A percentile compares a stretch with the other conserved stretches of the same genome.
Evolutionary conservation across 53 echinoderm and acorn worm genomes (phyloP).

Genomic region (Zoroaster sp.): DNA sequence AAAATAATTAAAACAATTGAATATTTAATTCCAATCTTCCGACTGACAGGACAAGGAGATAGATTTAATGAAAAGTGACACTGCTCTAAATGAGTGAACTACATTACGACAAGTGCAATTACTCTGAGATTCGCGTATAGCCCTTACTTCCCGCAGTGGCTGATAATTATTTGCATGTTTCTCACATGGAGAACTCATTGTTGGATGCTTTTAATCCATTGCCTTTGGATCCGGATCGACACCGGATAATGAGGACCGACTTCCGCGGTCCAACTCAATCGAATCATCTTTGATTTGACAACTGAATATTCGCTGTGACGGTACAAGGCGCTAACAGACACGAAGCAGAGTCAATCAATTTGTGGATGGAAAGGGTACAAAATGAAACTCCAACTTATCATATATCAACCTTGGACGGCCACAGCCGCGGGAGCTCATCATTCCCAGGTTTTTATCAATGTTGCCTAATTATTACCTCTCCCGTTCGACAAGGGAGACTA

Average conservation of each 20-base stretch:
- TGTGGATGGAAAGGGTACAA: not conserved
- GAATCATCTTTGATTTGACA: conserved; percentile 42
- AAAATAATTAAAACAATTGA: conserved; percentile 33
- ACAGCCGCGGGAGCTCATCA: not conserved
- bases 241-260: conserved; percentile 27
- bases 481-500: not conserved
- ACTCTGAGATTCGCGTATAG: not conserved
- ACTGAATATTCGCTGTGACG: conserved; percentile 25
- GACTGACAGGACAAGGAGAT: not conserved
- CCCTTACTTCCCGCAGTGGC: not conserved
- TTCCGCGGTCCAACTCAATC: conserved; percentile 29
- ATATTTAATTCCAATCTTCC: conserved; percentile 29
- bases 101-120: conserved; percentile 39
- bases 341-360: conserved; percentile 32
- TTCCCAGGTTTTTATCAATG: not conserved
- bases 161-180: not conserved
- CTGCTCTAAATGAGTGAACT: not conserved
- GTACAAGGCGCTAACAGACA: not conserved
- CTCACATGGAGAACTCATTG: not conserved
- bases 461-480: not conserved
- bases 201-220: not conserved
- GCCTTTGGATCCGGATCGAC: conserved; percentile 36
- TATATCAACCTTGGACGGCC: conserved; percentile 13
- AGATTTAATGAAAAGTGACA: conserved; percentile 22
- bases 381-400: not conserved